Evolutionary conservation across 1,140 invertebrate species (phyloP).

Genomic region (Drosophila ohnishii): DNA sequence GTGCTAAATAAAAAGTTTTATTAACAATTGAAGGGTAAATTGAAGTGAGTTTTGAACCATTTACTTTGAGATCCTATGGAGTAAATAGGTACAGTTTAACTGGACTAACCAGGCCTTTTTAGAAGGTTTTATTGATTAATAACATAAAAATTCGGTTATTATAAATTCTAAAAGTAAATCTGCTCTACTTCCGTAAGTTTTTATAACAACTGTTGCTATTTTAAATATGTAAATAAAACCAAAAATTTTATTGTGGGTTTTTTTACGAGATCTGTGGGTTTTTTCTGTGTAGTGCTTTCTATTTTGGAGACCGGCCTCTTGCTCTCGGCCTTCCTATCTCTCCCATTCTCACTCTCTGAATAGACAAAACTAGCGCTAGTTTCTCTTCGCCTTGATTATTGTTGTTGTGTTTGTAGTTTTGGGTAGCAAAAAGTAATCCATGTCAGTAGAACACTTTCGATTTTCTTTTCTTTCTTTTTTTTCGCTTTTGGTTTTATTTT

Average conservation of each 20-base stretch:
- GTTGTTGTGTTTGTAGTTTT: constrained; percentile 48
- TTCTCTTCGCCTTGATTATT: constrained; percentile 51
- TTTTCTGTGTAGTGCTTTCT: constrained; percentile 61
- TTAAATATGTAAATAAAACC: not conserved
- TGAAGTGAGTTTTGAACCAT: not conserved
- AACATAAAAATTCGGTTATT: not conserved
- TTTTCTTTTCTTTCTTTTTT: constrained; percentile 58
- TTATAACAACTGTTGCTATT: not conserved
- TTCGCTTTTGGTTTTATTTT: constrained; percentile 36
- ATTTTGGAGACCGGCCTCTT: constrained; percentile 50
- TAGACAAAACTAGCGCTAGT: constrained; percentile 68
- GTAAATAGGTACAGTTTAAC: too few species aligned
- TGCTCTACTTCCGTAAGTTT: not conserved
- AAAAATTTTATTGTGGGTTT: not conserved
- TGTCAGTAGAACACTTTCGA: constrained; percentile 83
- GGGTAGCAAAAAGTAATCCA: constrained; percentile 73
- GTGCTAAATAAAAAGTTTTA: not conserved
- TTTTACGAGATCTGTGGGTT: not conserved
- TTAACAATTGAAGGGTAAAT: too few species aligned
- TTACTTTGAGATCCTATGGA: too few species aligned
- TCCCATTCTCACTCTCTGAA: constrained; percentile 35
- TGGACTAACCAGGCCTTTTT: too few species aligned
- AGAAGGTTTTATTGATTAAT: too few species aligned
- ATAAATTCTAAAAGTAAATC: not conserved
- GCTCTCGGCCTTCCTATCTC: constrained; percentile 25